Conservation (phyloP, 2,113 vertebrate species). For the Lagopus leucura region DNA sequence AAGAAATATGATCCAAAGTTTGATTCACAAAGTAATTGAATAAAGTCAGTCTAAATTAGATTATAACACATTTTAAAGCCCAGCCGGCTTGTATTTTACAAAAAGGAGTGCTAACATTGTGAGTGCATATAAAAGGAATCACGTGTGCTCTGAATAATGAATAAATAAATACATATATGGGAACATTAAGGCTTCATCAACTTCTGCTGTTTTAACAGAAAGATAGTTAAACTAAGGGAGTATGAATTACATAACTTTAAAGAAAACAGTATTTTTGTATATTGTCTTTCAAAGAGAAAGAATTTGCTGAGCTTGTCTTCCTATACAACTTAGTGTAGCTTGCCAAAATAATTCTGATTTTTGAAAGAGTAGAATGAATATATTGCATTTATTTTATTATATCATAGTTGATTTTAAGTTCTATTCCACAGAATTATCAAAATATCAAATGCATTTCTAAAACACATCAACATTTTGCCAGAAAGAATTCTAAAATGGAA, state of each 20-base stretch:
- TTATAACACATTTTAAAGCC: not conserved
- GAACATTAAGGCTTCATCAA: slow-evolving; percentile 21
- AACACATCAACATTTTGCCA: not conserved
- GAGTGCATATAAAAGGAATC: slow-evolving; percentile 40
- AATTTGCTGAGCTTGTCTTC: not conserved
- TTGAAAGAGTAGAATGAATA: not conserved
- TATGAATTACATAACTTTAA: not conserved
- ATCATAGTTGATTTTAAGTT: not conserved
- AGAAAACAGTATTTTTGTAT: not conserved
- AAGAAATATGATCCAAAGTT: not conserved
- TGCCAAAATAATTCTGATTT: not conserved
- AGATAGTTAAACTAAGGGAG: slow-evolving; percentile 2
- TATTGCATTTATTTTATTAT: not conserved
- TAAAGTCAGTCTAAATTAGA: not conserved
- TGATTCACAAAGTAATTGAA: not conserved
- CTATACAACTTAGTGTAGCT: not conserved
- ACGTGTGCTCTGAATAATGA: not conserved
- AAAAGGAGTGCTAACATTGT: not conserved
- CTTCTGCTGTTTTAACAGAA: slow-evolving; percentile 24
- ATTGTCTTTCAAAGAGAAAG: not conserved
- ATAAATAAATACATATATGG: not conserved
- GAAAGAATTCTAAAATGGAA: not conserved
- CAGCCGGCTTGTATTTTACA: not conserved
- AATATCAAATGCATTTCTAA: not conserved
- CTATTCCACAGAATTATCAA: not conserved